A percentile compares a stretch with the other conserved stretches of the same genome.
These are phyloP conservation scores for Semibalanus balanoides DNA, from an alignment of 1,140 invertebrate genomes.

Conservation along the genomic window DNA sequence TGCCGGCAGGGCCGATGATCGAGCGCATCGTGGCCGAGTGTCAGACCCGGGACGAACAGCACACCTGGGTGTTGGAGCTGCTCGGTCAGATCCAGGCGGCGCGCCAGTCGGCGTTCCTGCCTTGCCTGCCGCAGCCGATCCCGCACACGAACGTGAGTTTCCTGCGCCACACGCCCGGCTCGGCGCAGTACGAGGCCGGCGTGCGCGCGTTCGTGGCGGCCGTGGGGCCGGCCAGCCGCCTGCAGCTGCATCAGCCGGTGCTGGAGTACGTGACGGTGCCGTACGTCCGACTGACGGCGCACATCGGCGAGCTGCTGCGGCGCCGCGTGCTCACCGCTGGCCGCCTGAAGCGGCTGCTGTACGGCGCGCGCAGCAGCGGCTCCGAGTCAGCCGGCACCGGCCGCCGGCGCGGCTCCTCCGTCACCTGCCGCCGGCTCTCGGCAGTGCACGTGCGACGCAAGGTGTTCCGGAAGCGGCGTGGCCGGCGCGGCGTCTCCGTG, in stretches of 20 bases:
- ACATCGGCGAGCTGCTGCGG: conserved; percentile 53
- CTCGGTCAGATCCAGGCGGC: conserved; percentile 38
- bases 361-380: conserved; percentile 24
- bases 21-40: conserved; percentile 76
- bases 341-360: conserved; percentile 54
- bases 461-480: not conserved
- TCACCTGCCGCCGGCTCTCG: not conserved
- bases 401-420: no score
- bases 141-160: conserved; percentile 19
- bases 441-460: not conserved
- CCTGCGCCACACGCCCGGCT: conserved; percentile 4
- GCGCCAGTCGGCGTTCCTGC: conserved; percentile 16
- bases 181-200: not conserved
- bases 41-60: conserved; percentile 63
- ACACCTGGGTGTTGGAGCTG: conserved; percentile 68
- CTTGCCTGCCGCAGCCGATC: conserved; percentile 27
- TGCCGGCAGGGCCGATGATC: conserved; percentile 59
- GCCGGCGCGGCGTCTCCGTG: not conserved
- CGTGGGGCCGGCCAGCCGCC: conserved; percentile 27
- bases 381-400: not conserved
- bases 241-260: conserved; percentile 30
- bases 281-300: conserved; percentile 53
- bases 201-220: conserved; percentile 6
- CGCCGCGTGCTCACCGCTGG: conserved; percentile 49
- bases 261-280: conserved; percentile 44